A percentile compares a stretch with the other conserved stretches of the same genome.
phyloP scores from a whole-genome alignment of 2,888 invertebrate species.

The Scotopteryx bipunctaria region DNA sequence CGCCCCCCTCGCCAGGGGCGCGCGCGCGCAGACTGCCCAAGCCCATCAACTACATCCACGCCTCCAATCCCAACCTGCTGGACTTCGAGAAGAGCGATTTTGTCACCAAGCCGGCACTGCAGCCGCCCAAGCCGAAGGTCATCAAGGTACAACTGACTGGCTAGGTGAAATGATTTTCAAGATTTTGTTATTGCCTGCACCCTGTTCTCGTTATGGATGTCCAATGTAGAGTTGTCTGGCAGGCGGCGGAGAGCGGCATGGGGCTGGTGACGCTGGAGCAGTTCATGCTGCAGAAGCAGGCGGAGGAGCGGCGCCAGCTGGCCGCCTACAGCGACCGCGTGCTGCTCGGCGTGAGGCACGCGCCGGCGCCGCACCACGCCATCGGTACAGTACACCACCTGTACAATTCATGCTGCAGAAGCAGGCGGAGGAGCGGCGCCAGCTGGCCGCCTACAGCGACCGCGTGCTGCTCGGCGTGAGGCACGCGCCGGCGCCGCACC shows the following conservation, averaged over 20 bases:
- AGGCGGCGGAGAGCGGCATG: constrained; percentile 80
- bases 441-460: constrained; percentile 71
- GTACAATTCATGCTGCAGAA: constrained; percentile 64
- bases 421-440: constrained; percentile 86
- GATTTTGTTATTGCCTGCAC: too few species aligned
- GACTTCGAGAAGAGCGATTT: constrained; percentile 83
- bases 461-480: constrained; percentile 79
- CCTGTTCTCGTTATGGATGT: too few species aligned
- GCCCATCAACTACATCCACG: constrained; percentile 86
- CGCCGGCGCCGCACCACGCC: constrained; percentile 43
- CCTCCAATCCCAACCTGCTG: constrained; percentile 87
- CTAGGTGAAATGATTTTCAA: too few species aligned
- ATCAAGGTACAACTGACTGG: too few species aligned
- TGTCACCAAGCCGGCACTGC: constrained; percentile 55
- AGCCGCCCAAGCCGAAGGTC: constrained; percentile 53
- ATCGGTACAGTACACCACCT: constrained; percentile 41
- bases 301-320: constrained; percentile 83
- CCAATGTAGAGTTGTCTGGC: background rate
- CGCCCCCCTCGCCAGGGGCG: constrained; percentile 14
- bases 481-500: constrained; percentile 34
- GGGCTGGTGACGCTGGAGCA: constrained; percentile 90
- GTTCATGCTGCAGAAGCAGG: constrained; percentile 90
- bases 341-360: constrained; percentile 72
- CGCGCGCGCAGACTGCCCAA: constrained; percentile 60
- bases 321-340: constrained; percentile 79